Evolutionary conservation across 2,113 vertebrate genomes (phyloP).

Genomic region (Arvicanthis niloticus): DNA sequence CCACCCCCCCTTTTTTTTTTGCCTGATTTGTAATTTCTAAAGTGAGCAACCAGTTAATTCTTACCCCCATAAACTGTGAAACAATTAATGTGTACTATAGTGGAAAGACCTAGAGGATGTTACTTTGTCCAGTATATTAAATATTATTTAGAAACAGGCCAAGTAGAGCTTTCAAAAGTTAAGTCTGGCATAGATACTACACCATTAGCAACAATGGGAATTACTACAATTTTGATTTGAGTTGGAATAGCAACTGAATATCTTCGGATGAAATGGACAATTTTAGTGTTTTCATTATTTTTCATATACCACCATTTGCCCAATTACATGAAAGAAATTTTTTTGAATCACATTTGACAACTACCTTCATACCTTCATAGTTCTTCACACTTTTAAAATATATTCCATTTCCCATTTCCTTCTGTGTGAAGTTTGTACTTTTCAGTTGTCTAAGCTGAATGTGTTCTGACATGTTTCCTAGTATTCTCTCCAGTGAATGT

Average conservation of each 20-base stretch:
- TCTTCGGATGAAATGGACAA: not conserved
- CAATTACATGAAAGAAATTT: not conserved
- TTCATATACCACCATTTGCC: not conserved
- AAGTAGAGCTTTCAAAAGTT: not conserved
- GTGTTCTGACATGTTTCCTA: not conserved
- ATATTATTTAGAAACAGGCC: not conserved
- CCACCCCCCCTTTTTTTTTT: too few relatives aligned
- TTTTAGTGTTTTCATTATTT: not conserved
- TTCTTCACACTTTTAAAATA: not conserved
- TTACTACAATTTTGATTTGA: not conserved
- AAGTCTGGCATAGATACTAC: not conserved
- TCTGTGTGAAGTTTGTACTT: not conserved
- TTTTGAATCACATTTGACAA: not conserved
- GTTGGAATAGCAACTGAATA: not conserved
- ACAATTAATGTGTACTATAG: not conserved
- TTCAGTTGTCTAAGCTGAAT: not conserved
- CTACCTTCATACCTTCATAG: not conserved
- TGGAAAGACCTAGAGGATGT: not conserved
- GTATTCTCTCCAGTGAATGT: not conserved
- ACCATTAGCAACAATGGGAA: not conserved
- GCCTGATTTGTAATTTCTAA: not conserved
- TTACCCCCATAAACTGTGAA: not conserved
- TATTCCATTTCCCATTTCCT: not conserved
- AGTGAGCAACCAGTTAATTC: too few relatives aligned
- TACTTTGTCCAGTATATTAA: not conserved